Percentiles rank a stretch among this genome's conserved stretches.
phyloP scores from a whole-genome alignment of 2,113 vertebrate genomes.

The Tupaia chinensis region DNA sequence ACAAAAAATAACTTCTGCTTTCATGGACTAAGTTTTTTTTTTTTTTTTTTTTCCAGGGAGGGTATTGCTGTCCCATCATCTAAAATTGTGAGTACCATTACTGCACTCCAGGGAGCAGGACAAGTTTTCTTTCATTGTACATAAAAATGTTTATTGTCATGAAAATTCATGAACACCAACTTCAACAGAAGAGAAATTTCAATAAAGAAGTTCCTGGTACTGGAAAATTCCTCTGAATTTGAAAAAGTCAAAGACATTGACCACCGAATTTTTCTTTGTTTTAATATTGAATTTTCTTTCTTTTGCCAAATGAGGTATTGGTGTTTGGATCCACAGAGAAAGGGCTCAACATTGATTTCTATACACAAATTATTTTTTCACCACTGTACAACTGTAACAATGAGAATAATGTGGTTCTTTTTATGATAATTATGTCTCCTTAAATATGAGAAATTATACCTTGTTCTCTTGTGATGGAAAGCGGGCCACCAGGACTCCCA shows the following conservation, averaged over 20 bases:
- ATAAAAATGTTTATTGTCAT: constrained; percentile 53
- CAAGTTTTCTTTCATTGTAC: constrained; percentile 35
- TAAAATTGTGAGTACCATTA: constrained; percentile 19
- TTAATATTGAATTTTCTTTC: constrained; percentile 22
- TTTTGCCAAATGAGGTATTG: constrained; percentile 21
- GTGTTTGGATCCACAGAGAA: not conserved
- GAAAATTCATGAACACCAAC: constrained; percentile 18
- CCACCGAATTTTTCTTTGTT: constrained; percentile 27
- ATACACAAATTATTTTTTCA: not conserved
- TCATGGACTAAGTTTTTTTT: not conserved
- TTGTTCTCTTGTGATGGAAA: not conserved
- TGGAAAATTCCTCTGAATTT: constrained; percentile 45
- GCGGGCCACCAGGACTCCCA: not conserved
- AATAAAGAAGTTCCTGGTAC: constrained; percentile 32
- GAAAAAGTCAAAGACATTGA: not conserved
- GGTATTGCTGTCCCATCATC: not conserved
- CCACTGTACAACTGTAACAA: not conserved
- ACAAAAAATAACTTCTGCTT: not conserved
- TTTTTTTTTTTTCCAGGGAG: not conserved
- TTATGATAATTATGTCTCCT: not conserved
- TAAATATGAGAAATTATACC: constrained; percentile 40
- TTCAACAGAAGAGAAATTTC: constrained; percentile 16
- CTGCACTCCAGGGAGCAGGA: not conserved
- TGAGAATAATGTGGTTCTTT: not conserved
- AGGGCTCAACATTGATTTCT: constrained; percentile 21